phyloP scores from a whole-genome alignment of 1,140 invertebrate species.

The Parasteatoda tepidariorum region DNA sequence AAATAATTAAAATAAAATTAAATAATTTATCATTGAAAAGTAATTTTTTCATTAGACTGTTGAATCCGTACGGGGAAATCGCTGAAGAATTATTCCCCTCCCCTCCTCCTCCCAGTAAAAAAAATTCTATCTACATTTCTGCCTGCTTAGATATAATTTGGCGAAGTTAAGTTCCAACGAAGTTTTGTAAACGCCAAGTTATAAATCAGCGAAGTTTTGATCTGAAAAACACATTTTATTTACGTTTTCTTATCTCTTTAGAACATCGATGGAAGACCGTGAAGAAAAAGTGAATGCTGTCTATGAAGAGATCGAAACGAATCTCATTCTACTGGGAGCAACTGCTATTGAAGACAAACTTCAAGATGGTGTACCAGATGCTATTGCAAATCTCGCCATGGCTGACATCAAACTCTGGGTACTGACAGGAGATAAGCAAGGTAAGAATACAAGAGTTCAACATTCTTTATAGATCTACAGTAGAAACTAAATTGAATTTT shows the following conservation, averaged over 20 bases:
- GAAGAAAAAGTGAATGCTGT: constrained; percentile 92
- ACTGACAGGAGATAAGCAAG: constrained; percentile 97
- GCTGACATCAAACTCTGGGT: constrained; percentile 99
- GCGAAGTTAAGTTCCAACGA: too few relatives aligned
- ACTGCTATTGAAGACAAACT: constrained; percentile 97
- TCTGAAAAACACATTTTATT: background rate
- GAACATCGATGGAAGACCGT: constrained; percentile 81
- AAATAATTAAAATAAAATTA: too few relatives aligned
- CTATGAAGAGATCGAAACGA: constrained; percentile 97
- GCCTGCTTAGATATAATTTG: too few relatives aligned
- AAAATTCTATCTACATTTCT: too few relatives aligned
- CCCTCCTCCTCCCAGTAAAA: too few relatives aligned
- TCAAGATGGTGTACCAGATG: constrained; percentile 97
- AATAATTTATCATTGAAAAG: too few relatives aligned
- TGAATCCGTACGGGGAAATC: too few relatives aligned
- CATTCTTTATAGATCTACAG: background rate
- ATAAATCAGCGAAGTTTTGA: too few relatives aligned
- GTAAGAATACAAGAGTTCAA: background rate
- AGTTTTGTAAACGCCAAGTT: too few relatives aligned
- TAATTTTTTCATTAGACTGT: too few relatives aligned
- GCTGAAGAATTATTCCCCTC: too few relatives aligned
- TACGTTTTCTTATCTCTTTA: background rate
- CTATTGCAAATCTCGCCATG: constrained; percentile 92
- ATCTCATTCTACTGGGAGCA: constrained; percentile 88
- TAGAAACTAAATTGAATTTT: too few relatives aligned